Percentiles rank a stretch among this genome's conserved stretches.
phyloP scores from a whole-genome alignment of 1,140 invertebrate species.

The Whitmania pigra region DNA sequence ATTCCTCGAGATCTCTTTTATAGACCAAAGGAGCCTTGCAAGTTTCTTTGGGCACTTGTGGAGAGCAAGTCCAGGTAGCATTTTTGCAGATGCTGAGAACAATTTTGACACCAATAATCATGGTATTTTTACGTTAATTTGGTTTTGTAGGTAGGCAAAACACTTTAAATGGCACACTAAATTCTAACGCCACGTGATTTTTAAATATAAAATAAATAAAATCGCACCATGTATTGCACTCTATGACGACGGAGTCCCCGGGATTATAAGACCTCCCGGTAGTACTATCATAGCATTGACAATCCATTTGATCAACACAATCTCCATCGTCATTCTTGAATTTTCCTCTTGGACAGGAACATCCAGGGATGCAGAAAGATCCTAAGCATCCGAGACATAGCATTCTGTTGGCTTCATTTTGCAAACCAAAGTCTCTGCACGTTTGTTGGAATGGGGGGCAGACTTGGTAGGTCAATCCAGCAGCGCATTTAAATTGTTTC shows the following conservation, averaged over 20 bases:
- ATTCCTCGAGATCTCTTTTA: background rate
- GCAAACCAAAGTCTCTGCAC: constrained; percentile 6
- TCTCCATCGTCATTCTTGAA: background rate
- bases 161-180: background rate
- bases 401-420: background rate
- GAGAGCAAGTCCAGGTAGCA: background rate
- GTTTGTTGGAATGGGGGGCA: background rate
- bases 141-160: background rate
- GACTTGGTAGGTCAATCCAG: background rate
- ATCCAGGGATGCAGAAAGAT: background rate
- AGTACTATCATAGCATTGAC: background rate
- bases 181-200: background rate
- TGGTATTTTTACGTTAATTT: background rate
- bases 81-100: constrained; percentile 6
- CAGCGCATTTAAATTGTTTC: background rate
- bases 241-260: background rate
- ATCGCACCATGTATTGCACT: background rate
- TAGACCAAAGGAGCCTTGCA: background rate
- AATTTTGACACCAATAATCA: background rate
- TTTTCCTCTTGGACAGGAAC: background rate
- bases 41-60: background rate
- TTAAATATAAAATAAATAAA: background rate
- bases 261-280: background rate
- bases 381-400: background rate
- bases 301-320: background rate